These are phyloP conservation scores for Drosophila hydei DNA, from an alignment of 1,140 invertebrate genomes.

Conservation along the genomic window DNA sequence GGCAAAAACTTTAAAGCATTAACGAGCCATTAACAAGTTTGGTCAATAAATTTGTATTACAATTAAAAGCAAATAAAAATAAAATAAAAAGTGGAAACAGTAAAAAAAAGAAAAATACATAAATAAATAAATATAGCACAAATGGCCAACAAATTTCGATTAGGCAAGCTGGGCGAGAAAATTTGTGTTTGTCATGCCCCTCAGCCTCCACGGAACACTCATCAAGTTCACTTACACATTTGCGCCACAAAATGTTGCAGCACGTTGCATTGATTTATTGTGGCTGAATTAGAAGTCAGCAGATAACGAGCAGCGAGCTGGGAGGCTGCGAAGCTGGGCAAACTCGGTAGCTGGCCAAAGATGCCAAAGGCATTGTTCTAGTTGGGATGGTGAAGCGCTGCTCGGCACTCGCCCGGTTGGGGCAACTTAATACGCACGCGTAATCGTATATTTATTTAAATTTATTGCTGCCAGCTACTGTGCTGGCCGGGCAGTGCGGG, in stretches of 20 bases:
- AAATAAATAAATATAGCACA: slow-evolving; percentile 54
- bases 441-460: slow-evolving; percentile 83
- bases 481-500: background rate
- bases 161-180: slow-evolving; percentile 60
- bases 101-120: slow-evolving; percentile 26
- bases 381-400: background rate
- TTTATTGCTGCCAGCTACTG: slow-evolving; percentile 76
- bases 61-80: slow-evolving; percentile 81
- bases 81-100: slow-evolving; percentile 17
- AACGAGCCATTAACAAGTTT: slow-evolving; percentile 80
- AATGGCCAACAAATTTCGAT: slow-evolving; percentile 82
- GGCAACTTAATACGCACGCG: slow-evolving; percentile 82
- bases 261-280: slow-evolving; percentile 82
- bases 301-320: slow-evolving; percentile 72
- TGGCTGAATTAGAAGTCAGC: slow-evolving; percentile 80
- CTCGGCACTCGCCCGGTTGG: slow-evolving; percentile 34
- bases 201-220: slow-evolving; percentile 38
- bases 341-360: background rate
- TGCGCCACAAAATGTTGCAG: slow-evolving; percentile 78
- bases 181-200: slow-evolving; percentile 60
- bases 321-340: background rate
- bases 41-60: slow-evolving; percentile 78
- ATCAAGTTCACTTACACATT: slow-evolving; percentile 81
- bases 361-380: slow-evolving; percentile 64
- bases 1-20: slow-evolving; percentile 68